Evolutionary conservation across 2,113 vertebrate genomes (phyloP), one percentile per base, ranked within the genome.

Genomic region (Calyptomena viridis): DNA sequence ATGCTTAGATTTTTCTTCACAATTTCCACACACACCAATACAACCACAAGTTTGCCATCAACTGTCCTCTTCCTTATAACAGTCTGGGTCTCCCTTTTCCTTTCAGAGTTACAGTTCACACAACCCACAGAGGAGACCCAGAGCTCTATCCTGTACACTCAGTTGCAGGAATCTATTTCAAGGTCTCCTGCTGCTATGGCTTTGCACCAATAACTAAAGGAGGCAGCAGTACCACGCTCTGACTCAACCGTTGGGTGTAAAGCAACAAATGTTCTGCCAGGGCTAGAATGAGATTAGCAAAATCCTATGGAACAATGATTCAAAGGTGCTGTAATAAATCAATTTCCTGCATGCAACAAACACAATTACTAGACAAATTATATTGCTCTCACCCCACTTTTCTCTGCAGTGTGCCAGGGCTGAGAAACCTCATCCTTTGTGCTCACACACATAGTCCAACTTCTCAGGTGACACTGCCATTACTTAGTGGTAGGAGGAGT

Each of bases 231-330:
- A 77, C 28, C 9, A 0, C 1, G 2, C 47, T 39, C 56, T 27
- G 25, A 76, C 46, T 87, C 59, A 89, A 30, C 44, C 11, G 9
- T 68, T 37, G 77, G 71, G 68, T 75, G 80, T 15, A 3, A 73
- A 92, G 87, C 24, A 2, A 71, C 78, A 84, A 94, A 64, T 3
- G 11, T 49, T 93, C 69, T 78, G 72, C 55, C 1, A 1, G 67
- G 83, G 89, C 84, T 87, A 46, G 77, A 96, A 97, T 87, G 64
- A 94, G 91, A 97, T 96, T 95, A 97, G 94, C 90, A 87, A 95
- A 97, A 95, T 94, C 94, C 90, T 72, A 50, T 2, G 1, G 91
- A 95, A 93, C 89, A 96, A 87, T 92, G 78, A 94, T 93, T 96
- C 93, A 90, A 94, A 96, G 83, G 85, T 95, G 76, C 91, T 85